Evolutionary conservation across 2,888 invertebrate species (phyloP).

Genomic region (Ormyrus pomaceus): DNA sequence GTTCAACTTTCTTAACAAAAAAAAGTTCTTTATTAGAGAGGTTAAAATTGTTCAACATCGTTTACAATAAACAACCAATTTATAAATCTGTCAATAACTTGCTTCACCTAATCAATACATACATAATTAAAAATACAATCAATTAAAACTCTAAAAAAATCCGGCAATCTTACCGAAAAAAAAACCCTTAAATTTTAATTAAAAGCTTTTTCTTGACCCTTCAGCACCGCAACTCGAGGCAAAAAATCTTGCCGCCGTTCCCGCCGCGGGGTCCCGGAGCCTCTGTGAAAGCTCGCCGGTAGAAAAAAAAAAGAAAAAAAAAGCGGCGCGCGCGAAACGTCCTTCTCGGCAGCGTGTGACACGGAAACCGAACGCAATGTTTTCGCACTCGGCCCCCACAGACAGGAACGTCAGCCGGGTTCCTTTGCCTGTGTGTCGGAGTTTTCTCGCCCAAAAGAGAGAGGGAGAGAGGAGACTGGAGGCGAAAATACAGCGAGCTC

Average conservation of each 20-base stretch:
- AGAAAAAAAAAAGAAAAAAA: too few species aligned
- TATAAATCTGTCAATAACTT: too few species aligned
- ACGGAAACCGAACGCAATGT: not conserved
- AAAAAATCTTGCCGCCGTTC: not conserved
- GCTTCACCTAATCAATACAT: too few species aligned
- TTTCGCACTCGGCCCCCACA: not conserved
- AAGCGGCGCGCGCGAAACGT: not conserved
- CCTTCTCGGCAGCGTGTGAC: slow-evolving; percentile 1
- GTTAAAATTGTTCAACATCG: too few species aligned
- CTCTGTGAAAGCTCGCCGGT: too few species aligned
- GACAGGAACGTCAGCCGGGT: not conserved
- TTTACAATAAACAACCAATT: too few species aligned
- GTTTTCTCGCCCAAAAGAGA: slow-evolving; percentile 3
- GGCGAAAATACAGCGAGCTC: slow-evolving; percentile 18
- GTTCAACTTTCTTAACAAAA: too few species aligned
- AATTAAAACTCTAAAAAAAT: too few species aligned
- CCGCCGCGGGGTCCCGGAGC: too few species aligned
- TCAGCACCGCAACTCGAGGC: not conserved
- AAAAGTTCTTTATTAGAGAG: too few species aligned
- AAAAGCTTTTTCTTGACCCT: slow-evolving; percentile 4
- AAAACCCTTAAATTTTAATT: slow-evolving; percentile 7
- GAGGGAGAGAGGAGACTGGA: not conserved
- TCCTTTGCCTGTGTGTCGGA: not conserved
- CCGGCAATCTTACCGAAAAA: too few species aligned
- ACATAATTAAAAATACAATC: too few species aligned